These are phyloP conservation scores for Manis javanica DNA, from an alignment of 2,797 vertebrate species.

Conservation along the genomic window DNA sequence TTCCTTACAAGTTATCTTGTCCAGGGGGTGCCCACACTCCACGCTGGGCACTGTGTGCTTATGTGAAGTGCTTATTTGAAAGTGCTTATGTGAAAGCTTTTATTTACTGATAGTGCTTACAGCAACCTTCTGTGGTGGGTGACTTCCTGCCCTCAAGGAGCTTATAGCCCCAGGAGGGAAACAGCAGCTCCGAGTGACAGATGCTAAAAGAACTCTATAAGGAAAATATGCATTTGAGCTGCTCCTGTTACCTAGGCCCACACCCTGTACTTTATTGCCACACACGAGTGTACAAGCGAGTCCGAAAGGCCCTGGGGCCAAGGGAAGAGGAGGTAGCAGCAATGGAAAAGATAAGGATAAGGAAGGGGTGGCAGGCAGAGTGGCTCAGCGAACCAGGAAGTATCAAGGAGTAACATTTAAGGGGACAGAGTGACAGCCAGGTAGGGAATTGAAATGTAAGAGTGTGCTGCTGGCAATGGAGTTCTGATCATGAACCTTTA, in stretches of 20 bases:
- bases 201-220: neutral
- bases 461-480: neutral
- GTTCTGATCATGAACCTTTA: slow-evolving; percentile 33
- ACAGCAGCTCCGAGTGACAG: neutral
- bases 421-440: neutral
- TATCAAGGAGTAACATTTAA: slow-evolving; percentile 36
- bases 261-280: neutral
- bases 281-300: neutral
- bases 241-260: neutral
- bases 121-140: neutral
- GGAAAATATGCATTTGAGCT: neutral
- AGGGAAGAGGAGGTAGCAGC: neutral
- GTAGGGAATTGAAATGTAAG: slow-evolving; percentile 21
- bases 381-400: neutral
- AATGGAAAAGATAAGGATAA: neutral
- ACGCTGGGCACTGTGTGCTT: neutral
- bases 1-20: neutral
- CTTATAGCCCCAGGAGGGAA: neutral
- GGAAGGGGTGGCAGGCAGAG: neutral
- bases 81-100: neutral
- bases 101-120: neutral
- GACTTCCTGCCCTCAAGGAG: slow-evolving; percentile 2
- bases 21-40: neutral
- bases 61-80: neutral
- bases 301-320: neutral